Evolutionary conservation across 2,888 invertebrate genomes (phyloP), one percentile per base, ranked within the genome.

Genomic region (Eristalinus sepulchralis): DNA sequence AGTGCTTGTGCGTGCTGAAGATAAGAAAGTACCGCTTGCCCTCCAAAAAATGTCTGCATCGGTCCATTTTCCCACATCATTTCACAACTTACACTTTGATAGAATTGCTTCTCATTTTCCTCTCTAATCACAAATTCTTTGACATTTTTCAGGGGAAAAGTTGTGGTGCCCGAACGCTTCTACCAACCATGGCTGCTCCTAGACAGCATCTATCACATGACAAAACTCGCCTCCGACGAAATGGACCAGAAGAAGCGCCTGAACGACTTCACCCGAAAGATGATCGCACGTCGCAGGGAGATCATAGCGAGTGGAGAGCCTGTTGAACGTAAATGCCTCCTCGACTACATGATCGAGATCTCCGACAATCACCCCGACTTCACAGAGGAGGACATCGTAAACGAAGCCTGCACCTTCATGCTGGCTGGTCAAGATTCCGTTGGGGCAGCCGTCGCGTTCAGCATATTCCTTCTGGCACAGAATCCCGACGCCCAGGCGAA

Each of bases 381-480:
- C 88, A 93, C 93, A 0, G 94, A 95, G 83, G 93, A 94, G 17
- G 95, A 95, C 88, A 93, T 95, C 59, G 91, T 95, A 0, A 93
- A 94, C 88, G 95, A 95, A 90, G 93, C 94, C 2, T 94, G 94
- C 83, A 95, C 95, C 0, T 95, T 95, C 88, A 95, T 95, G 94
- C 89, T 95, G 53, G 95, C 95, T 9, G 95, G 95, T 0, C 95
- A 95, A 89, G 95, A 95, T 88, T 94, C 95, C 0, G 94, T 95
- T 1, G 94, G 94, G 0, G 93, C 94, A 0, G 94, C 94, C 0
- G 91, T 94, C 0, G 94, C 94, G 0, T 94, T 95, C 88, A 93
- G 94, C n/a, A 90, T 95, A 20, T 94, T 94, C 88, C 91, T 93
- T 64, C 89, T 95, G 1, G 94, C 94, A 0, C 94, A 94, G 89